Conservation (phyloP, 2,797 vertebrate genomes). For the Orientallactaga sibirica region DNA sequence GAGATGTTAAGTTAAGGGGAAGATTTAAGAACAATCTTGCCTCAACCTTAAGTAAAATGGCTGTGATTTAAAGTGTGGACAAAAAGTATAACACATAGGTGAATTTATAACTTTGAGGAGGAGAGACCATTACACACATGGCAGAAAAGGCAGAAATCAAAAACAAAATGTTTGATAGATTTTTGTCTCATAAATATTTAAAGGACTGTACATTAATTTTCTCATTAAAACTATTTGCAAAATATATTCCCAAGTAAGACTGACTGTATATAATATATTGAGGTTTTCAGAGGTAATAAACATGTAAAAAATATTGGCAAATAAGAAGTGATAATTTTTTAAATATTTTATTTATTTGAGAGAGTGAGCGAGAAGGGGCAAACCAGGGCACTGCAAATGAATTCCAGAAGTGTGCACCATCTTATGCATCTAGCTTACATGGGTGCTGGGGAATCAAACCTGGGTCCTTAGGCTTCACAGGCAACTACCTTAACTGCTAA, state of each 20-base stretch:
- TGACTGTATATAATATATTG: neutral
- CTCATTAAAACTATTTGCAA: neutral
- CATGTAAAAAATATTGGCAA: neutral
- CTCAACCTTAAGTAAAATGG: neutral
- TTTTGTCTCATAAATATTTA: neutral
- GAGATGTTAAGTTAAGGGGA: neutral
- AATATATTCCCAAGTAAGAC: neutral
- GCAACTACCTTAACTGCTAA: too few relatives aligned
- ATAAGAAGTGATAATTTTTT: neutral
- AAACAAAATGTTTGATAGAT: neutral
- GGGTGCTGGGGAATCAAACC: too few relatives aligned
- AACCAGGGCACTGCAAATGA: too few relatives aligned
- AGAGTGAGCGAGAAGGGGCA: neutral
- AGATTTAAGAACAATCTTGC: neutral
- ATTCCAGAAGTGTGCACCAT: too few relatives aligned
- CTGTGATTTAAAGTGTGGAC: neutral
- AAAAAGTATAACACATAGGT: neutral
- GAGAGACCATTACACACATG: neutral
- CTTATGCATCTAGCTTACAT: too few relatives aligned
- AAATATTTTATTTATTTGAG: too few relatives aligned
- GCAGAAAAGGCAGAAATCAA: neutral
- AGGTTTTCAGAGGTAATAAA: neutral
- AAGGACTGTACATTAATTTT: neutral
- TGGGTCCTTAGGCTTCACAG: too few relatives aligned
- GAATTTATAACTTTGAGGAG: neutral